Conservation (phyloP, 2,888 invertebrate species). For the Platynereis dumerilii region DNA sequence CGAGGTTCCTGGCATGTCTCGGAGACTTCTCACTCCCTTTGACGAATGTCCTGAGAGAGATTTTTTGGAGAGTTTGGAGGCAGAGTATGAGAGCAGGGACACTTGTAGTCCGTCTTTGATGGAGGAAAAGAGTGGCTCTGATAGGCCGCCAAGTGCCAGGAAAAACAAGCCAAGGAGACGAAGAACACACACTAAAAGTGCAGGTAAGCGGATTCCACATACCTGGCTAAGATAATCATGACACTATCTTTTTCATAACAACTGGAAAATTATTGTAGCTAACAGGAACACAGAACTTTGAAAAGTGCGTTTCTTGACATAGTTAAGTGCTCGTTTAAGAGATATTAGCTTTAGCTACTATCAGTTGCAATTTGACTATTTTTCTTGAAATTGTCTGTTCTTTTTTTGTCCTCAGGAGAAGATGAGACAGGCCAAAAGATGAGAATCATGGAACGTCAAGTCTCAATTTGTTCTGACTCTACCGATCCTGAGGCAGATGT, state of each 20-base stretch:
- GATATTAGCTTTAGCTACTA: no score
- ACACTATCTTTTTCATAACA: background rate
- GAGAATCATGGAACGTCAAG: slow-evolving; percentile 35
- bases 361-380: no score
- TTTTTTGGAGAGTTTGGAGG: slow-evolving; percentile 46
- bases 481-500: background rate
- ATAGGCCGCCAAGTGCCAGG: slow-evolving; percentile 29
- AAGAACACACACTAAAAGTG: slow-evolving; percentile 44
- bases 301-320: no score
- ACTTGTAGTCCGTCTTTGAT: slow-evolving; percentile 5
- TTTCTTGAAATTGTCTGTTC: background rate
- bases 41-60: slow-evolving; percentile 45
- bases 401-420: background rate
- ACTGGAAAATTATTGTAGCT: slow-evolving; percentile 27
- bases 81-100: slow-evolving; percentile 10
- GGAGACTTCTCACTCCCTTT: slow-evolving; percentile 55
- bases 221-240: background rate
- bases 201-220: slow-evolving; percentile 26
- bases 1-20: slow-evolving; percentile 53
- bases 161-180: slow-evolving; percentile 43
- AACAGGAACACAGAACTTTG: no score
- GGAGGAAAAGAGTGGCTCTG: slow-evolving; percentile 18
- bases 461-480: slow-evolving; percentile 47
- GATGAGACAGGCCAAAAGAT: slow-evolving; percentile 12
- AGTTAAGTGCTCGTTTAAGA: no score